phyloP scores from a whole-genome alignment of 2,113 vertebrate genomes.

The Catharus bicknelli region DNA sequence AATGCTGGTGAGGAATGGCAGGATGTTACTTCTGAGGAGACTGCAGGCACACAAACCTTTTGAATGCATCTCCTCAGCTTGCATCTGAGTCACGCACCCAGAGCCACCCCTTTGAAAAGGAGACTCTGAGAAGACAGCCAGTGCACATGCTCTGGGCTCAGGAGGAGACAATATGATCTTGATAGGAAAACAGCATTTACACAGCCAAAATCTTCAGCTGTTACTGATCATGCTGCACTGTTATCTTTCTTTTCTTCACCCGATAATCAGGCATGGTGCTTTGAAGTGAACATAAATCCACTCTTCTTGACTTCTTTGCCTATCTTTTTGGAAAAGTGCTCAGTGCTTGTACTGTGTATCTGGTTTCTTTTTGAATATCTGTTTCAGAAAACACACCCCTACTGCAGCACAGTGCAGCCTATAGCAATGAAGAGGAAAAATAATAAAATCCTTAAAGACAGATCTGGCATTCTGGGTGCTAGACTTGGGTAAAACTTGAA shows the following conservation, averaged over 20 bases:
- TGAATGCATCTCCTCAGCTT: not conserved
- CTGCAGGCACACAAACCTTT: not conserved
- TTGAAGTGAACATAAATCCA: not conserved
- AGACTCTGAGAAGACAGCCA: not conserved
- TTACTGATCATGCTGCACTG: not conserved
- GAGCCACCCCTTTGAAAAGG: not conserved
- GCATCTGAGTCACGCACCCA: fast-evolving
- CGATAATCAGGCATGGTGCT: not conserved
- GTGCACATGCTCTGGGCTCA: not conserved
- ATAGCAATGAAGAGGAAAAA: conserved; percentile 50
- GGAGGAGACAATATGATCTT: not conserved
- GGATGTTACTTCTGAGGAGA: not conserved
- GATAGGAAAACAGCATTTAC: not conserved
- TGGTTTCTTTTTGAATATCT: conserved; percentile 39
- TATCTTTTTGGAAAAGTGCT: not conserved
- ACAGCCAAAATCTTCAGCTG: not conserved
- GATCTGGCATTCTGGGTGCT: not conserved
- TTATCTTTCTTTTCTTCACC: not conserved
- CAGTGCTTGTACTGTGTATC: not conserved
- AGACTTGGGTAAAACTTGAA: not conserved
- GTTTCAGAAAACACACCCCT: conserved; percentile 53
- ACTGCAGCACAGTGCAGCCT: conserved; percentile 60
- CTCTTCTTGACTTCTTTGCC: not conserved
- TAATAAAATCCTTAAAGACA: conserved; percentile 48
- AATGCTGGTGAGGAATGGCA: fast-evolving